Conservation (phyloP, 2,797 vertebrate species). For the Coreius guichenoti region DNA sequence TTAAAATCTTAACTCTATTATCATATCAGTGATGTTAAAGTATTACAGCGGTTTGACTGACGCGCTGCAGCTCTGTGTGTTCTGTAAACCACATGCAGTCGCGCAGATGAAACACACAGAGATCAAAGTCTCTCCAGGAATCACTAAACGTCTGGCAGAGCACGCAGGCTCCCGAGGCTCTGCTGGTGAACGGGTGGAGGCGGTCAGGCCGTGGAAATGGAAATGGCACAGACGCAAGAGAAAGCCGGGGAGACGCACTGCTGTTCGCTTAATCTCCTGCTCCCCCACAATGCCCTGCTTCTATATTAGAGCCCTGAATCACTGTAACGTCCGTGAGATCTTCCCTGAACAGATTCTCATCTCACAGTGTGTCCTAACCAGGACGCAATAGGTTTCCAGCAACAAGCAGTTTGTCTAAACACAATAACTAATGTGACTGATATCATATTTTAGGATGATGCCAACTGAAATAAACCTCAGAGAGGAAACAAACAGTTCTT, state of each 20-base stretch:
- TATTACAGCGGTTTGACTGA: not conserved
- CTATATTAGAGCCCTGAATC: not conserved
- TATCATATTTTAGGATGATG: not conserved
- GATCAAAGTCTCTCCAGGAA: conserved; percentile 51
- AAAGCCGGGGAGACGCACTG: no score
- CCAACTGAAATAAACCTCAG: not conserved
- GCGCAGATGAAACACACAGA: conserved; percentile 40
- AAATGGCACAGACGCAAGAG: no score
- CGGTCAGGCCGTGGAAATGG: not conserved
- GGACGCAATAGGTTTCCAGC: not conserved
- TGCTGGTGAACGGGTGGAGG: conserved; percentile 46
- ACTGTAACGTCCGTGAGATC: not conserved
- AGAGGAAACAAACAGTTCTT: not conserved
- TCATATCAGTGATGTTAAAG: not conserved
- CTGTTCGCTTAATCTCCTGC: conserved; percentile 27
- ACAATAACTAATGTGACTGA: not conserved
- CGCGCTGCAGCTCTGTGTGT: not conserved
- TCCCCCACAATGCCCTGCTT: conserved; percentile 12
- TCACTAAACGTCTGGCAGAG: conserved; percentile 47
- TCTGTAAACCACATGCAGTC: conserved; percentile 9
- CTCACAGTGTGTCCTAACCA: not conserved
- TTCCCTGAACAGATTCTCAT: not conserved
- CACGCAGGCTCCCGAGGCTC: conserved; percentile 29
- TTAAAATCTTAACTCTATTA: not conserved
- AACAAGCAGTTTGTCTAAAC: not conserved